Conservation (phyloP, 2,113 vertebrate species). For the Puma concolor region DNA sequence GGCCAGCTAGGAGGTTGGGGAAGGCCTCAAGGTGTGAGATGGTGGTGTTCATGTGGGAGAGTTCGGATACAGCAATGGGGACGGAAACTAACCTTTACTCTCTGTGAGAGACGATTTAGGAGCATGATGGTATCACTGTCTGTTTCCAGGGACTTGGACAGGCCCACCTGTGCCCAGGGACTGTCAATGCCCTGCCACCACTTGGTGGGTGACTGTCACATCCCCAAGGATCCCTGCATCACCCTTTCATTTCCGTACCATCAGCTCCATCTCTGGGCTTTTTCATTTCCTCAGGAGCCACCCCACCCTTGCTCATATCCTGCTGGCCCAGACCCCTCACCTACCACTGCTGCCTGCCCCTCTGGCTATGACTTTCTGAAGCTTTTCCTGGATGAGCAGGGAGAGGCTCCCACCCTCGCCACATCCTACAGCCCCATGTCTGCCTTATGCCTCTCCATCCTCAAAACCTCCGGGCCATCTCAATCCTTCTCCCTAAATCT, state of each 20-base stretch:
- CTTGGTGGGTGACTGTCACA: background rate
- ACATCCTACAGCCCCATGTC: background rate
- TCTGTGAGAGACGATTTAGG: background rate
- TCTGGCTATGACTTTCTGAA: background rate
- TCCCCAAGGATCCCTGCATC: background rate
- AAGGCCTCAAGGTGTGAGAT: background rate
- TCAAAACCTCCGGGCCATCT: background rate
- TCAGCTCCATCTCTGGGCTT: background rate
- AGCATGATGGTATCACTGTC: fast-evolving
- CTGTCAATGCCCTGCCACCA: background rate
- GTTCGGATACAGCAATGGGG: background rate
- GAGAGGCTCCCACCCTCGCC: background rate
- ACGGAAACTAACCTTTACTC: background rate
- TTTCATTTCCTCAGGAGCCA: background rate
- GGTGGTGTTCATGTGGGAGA: fast-evolving
- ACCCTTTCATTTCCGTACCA: background rate
- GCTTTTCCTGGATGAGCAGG: background rate
- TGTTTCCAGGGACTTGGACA: background rate
- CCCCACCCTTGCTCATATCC: background rate
- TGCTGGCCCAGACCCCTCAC: background rate
- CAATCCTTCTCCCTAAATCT: background rate
- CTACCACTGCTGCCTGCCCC: fast-evolving
- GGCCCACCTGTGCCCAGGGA: background rate
- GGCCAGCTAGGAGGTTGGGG: background rate
- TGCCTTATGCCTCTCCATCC: background rate